Percentiles rank a stretch among this genome's conserved stretches.
phyloP scores from a whole-genome alignment of 2,113 vertebrate genomes.

The Sinocyclocheilus anshuiensis region DNA sequence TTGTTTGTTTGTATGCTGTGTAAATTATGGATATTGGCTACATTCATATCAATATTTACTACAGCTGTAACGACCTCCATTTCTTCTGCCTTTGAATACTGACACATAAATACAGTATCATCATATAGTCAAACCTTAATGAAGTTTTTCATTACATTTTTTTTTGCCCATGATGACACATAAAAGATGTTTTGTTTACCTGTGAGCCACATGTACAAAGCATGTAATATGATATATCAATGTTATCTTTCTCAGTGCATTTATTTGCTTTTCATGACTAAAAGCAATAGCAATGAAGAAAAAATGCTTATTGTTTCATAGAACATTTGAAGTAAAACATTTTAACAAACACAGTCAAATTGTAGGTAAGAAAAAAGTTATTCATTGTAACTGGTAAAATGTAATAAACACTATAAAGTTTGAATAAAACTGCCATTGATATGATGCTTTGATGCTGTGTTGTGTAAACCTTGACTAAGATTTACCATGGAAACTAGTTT shows the following conservation, averaged over 20 bases:
- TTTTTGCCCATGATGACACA: not conserved
- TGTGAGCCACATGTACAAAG: not conserved
- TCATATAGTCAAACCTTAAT: not conserved
- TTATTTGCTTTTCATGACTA: not conserved
- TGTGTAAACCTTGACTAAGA: not conserved
- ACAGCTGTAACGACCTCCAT: not conserved
- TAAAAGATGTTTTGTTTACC: not conserved
- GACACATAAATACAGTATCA: not conserved
- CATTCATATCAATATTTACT: not conserved
- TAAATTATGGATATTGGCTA: not conserved
- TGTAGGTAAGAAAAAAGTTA: too few species aligned
- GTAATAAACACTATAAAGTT: too few species aligned
- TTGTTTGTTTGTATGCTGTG: not conserved
- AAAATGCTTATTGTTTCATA: not conserved
- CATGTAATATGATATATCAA: not conserved
- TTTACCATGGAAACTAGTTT: not conserved
- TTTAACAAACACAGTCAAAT: too few species aligned
- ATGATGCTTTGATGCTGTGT: not conserved
- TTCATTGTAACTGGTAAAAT: too few species aligned
- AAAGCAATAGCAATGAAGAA: too few species aligned
- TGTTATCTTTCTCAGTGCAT: not conserved
- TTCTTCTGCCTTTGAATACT: not conserved
- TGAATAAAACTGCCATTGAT: not conserved
- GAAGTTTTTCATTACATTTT: not conserved
- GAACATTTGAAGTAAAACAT: not conserved